phyloP scores from a whole-genome alignment of 2,797 vertebrate species.

The Poecilia wingei region DNA sequence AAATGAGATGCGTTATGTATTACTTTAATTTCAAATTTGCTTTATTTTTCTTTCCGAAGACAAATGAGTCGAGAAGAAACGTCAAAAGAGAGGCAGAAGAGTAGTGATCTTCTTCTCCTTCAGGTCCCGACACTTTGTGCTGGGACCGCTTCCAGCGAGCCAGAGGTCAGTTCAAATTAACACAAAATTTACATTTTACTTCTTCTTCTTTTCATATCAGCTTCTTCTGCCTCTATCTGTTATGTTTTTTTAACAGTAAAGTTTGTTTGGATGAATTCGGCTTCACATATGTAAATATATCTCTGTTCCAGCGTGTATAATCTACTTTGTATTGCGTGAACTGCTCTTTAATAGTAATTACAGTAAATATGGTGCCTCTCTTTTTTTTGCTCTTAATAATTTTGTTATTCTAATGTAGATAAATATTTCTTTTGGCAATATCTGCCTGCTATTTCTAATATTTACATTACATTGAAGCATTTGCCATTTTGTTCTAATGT shows the following conservation, averaged over 20 bases:
- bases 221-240: accelerated
- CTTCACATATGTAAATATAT: background rate
- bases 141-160: conserved; percentile 18
- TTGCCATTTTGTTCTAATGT: background rate
- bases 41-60: background rate
- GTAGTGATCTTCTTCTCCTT: conserved; percentile 13
- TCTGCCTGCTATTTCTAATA: background rate
- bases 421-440: background rate
- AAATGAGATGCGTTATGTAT: background rate
- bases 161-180: conserved; percentile 52
- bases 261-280: conserved; percentile 20
- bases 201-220: background rate
- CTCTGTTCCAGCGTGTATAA: background rate
- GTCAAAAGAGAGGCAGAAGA: conserved; percentile 13
- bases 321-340: background rate
- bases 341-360: background rate
- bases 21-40: accelerated
- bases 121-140: conserved; percentile 17
- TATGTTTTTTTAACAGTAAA: accelerated
- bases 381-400: background rate
- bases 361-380: background rate
- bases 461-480: background rate
- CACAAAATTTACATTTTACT: background rate
- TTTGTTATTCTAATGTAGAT: background rate
- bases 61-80: conserved; percentile 24